Conservation (phyloP, 2,888 invertebrate species). For the Dicranocentrus wangi region DNA sequence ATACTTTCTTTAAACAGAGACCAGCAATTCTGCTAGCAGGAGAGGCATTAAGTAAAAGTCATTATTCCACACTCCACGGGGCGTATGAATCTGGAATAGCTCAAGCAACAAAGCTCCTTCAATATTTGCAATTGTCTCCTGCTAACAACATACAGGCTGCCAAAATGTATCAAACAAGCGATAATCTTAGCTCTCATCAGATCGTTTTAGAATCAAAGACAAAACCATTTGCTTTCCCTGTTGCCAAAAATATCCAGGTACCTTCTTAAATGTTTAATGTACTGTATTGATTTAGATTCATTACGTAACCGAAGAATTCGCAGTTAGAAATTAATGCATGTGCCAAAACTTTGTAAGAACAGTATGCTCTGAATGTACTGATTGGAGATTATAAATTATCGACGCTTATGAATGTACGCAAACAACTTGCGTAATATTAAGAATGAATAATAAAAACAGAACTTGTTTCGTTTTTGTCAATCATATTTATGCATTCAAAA, state of each 20-base stretch:
- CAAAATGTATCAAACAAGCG: conserved; percentile 2
- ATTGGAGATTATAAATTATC: background rate
- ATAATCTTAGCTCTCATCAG: too few species aligned
- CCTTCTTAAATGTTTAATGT: conserved; percentile 11
- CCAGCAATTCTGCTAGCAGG: conserved; percentile 80
- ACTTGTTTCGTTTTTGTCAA: too few species aligned
- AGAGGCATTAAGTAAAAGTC: conserved; percentile 79
- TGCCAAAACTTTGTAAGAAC: background rate
- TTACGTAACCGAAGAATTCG: background rate
- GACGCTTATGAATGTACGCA: background rate
- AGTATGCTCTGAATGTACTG: background rate
- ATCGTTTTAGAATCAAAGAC: too few species aligned
- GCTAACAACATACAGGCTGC: background rate
- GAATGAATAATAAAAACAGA: too few species aligned
- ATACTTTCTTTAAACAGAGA: conserved; percentile 67
- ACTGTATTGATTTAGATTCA: background rate
- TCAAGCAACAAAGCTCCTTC: conserved; percentile 77
- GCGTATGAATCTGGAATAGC: conserved; percentile 79
- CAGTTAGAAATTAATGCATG: background rate
- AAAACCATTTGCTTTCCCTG: background rate
- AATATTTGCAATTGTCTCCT: conserved; percentile 68
- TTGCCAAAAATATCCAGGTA: conserved; percentile 33
- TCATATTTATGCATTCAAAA: too few species aligned
- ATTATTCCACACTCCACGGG: conserved; percentile 82
- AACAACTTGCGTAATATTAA: too few species aligned